Conservation (phyloP, 2,888 invertebrate species). For the Tipula vernalis region DNA sequence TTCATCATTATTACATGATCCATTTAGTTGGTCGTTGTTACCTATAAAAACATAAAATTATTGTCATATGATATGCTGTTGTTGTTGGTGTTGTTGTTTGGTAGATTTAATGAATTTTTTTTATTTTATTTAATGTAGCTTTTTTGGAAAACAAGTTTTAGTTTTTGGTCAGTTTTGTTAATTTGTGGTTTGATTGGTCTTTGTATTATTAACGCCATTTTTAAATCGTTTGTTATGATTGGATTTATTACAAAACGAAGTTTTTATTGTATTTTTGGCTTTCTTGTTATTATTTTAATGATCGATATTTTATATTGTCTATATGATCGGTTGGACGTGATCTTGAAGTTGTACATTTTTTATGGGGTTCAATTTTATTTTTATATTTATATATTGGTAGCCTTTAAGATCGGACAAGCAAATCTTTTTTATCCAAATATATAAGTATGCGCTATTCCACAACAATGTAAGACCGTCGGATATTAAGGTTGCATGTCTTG, state of each 20-base stretch:
- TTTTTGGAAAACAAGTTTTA: background rate
- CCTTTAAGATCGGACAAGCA: too few relatives aligned
- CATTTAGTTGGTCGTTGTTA: background rate
- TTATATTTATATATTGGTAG: too few relatives aligned
- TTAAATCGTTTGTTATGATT: background rate
- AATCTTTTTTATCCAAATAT: too few relatives aligned
- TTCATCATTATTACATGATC: background rate
- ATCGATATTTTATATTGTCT: background rate
- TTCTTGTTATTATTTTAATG: background rate
- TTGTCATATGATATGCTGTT: background rate
- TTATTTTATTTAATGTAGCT: background rate
- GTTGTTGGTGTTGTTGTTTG: background rate
- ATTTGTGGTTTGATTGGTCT: background rate
- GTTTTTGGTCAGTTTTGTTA: background rate
- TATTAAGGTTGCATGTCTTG: too few relatives aligned
- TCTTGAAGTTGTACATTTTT: background rate
- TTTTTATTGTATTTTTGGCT: background rate
- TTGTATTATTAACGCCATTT: background rate
- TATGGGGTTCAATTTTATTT: background rate
- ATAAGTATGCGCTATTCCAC: too few relatives aligned
- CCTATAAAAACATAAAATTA: conserved; percentile 4
- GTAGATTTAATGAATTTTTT: background rate
- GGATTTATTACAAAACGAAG: background rate
- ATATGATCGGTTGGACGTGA: background rate
- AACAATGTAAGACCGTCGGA: too few relatives aligned